A percentile compares a stretch with the other conserved stretches of the same genome.
phyloP scores from a whole-genome alignment of 2,797 vertebrate species.

The Austrolebias charrua region DNA sequence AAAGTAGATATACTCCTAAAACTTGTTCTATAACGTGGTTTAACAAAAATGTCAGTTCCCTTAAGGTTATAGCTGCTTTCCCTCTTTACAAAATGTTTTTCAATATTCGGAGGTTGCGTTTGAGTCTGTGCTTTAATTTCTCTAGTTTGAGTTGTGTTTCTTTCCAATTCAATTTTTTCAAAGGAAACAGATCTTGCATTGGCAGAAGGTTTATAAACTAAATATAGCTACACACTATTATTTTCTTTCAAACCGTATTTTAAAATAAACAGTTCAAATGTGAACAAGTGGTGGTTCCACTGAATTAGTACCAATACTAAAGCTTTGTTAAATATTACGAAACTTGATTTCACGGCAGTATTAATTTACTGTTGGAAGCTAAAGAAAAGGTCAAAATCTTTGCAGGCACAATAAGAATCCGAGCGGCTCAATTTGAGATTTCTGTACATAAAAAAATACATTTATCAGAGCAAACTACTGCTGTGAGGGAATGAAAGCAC shows the following conservation, averaged over 20 bases:
- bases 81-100: too few relatives aligned
- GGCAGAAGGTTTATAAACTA: too few relatives aligned
- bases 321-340: constrained; percentile 14
- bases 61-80: too few relatives aligned
- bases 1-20: too few relatives aligned
- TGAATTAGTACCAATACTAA: constrained; percentile 2
- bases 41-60: too few relatives aligned
- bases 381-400: constrained; percentile 33
- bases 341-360: constrained; percentile 13
- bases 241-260: neutral
- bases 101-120: too few relatives aligned
- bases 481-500: neutral
- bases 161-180: neutral
- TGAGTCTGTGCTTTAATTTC: too few relatives aligned
- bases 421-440: constrained; percentile 2
- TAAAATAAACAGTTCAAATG: neutral
- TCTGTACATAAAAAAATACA: neutral
- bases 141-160: neutral
- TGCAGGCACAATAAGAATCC: constrained; percentile 4
- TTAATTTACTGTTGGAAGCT: constrained; percentile 16
- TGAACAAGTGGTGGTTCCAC: neutral
- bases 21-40: too few relatives aligned
- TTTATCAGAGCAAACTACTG: constrained; percentile 8
- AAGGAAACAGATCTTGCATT: neutral
- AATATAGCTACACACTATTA: neutral